Percentiles rank a stretch among this genome's conserved stretches.
Conservation (phyloP, 2,888 invertebrate genomes). For the Fragum whitleyi region DNA sequence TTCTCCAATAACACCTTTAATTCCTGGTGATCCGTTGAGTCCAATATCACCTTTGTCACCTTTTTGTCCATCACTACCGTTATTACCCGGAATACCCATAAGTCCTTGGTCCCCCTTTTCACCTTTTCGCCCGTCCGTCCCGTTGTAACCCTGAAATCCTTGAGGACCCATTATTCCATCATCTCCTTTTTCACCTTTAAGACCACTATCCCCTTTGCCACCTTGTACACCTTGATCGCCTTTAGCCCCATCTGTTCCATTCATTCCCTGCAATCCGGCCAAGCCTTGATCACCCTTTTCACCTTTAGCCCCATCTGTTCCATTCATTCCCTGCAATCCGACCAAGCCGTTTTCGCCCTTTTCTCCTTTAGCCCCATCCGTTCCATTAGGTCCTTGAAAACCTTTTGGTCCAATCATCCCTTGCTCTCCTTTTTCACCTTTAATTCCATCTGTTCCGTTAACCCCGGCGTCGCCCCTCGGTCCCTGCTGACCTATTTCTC, state of each 20-base stretch:
- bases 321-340: conserved; percentile 36
- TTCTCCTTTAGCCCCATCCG: conserved; percentile 18
- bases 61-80: conserved; percentile 31
- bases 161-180: conserved; percentile 39
- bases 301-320: conserved; percentile 28
- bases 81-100: conserved; percentile 33
- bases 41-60: conserved; percentile 47
- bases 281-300: conserved; percentile 33
- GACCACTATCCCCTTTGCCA: conserved; percentile 47
- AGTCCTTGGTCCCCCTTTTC: conserved; percentile 47
- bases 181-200: conserved; percentile 20
- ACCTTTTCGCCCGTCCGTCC: conserved; percentile 49
- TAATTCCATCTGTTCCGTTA: conserved; percentile 34
- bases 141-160: conserved; percentile 46
- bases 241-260: conserved; percentile 36
- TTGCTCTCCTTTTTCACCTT: conserved; percentile 34
- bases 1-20: conserved; percentile 36
- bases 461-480: too few relatives aligned
- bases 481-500: conserved; percentile 21
- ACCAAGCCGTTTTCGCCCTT: conserved; percentile 37
- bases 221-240: conserved; percentile 43
- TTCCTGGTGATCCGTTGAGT: conserved; percentile 36
- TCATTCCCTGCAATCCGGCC: conserved; percentile 50
- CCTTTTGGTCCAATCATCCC: conserved; percentile 53
- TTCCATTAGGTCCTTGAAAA: conserved; percentile 28